These are phyloP conservation scores for Nannobrachium achirus DNA, from an alignment of 2,113 vertebrate species.

Conservation along the genomic window DNA sequence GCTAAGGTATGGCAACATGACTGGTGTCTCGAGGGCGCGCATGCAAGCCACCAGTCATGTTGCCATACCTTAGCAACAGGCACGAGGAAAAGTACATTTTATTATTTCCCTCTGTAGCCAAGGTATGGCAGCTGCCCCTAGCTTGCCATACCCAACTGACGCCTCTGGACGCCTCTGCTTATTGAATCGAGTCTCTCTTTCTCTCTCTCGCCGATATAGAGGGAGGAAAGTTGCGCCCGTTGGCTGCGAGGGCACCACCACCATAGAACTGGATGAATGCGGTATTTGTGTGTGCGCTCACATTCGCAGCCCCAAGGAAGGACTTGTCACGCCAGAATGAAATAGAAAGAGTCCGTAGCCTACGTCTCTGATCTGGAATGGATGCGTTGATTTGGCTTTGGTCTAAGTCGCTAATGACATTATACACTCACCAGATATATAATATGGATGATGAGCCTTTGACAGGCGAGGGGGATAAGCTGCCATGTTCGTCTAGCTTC, in stretches of 20 bases:
- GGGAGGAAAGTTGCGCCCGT: constrained; percentile 60
- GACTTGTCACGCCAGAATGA: constrained; percentile 30
- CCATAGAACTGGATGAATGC: constrained; percentile 68
- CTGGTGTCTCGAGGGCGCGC: not conserved
- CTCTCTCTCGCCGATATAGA: constrained; percentile 16
- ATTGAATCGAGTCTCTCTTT: constrained; percentile 49
- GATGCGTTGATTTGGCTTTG: not conserved
- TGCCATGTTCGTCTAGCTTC: not conserved
- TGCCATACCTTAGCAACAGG: too few species aligned
- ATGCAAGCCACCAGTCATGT: too few species aligned
- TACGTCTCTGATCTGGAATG: too few species aligned
- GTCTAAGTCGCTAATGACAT: constrained; percentile 6
- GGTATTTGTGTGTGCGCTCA: constrained; percentile 45
- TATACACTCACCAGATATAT: not conserved
- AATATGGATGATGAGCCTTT: not conserved
- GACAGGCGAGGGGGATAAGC: not conserved
- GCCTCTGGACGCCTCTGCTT: too few species aligned
- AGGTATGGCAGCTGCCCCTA: too few species aligned
- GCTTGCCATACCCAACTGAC: too few species aligned
- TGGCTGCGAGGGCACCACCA: constrained; percentile 60
- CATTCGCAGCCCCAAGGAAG: constrained; percentile 15
- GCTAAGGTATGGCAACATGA: too few species aligned
- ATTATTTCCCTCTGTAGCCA: too few species aligned
- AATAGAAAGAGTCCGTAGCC: constrained; percentile 12
- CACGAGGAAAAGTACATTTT: too few species aligned